Conservation (phyloP, 2,797 vertebrate species). For the Enteromius viviparus region DNA sequence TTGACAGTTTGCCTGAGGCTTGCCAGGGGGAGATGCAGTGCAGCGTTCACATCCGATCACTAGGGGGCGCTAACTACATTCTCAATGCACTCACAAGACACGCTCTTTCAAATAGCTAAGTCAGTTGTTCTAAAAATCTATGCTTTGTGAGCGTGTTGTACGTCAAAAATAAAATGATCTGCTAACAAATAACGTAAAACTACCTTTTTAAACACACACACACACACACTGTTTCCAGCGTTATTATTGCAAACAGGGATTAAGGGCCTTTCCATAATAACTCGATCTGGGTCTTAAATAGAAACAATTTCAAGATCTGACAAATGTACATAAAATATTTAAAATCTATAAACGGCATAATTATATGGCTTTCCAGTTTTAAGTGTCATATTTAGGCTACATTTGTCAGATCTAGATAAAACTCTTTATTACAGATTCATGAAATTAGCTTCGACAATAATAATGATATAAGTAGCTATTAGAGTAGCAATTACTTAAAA, state of each 20-base stretch:
- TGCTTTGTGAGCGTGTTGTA: background rate
- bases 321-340: background rate
- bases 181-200: background rate
- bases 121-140: background rate
- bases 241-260: background rate
- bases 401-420: background rate
- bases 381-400: background rate
- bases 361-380: background rate
- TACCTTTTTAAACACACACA: too few species aligned
- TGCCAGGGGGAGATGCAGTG: slow-evolving; percentile 8
- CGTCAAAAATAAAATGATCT: background rate
- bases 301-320: background rate
- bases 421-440: background rate
- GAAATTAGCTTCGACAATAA: background rate
- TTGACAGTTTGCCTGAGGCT: slow-evolving; percentile 23
- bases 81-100: background rate
- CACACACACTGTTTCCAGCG: background rate
- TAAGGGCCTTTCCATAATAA: background rate
- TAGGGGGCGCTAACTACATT: slow-evolving; percentile 29
- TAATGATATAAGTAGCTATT: background rate
- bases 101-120: background rate
- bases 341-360: background rate
- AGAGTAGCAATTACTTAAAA: background rate
- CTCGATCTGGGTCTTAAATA: background rate
- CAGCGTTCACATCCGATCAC: background rate